Percentiles rank a stretch among this genome's conserved stretches.
These are phyloP conservation scores for Lissonota sp. DNA, from an alignment of 2,888 invertebrate genomes.

Conservation along the genomic window DNA sequence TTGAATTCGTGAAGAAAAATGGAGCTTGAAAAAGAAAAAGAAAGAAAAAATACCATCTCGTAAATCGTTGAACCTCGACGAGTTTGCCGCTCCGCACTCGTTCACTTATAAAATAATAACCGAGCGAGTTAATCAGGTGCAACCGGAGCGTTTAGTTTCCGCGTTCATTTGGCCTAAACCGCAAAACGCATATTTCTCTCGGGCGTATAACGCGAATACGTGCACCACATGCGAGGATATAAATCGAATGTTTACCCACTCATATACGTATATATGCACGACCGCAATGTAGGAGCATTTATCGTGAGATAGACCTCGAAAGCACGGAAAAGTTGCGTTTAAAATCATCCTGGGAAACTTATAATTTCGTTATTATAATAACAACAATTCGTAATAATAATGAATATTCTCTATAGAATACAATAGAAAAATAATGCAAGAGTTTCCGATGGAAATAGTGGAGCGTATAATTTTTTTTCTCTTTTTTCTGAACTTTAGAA, in stretches of 20 bases:
- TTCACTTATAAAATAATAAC: not conserved
- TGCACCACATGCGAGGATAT: too few species aligned
- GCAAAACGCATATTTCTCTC: slow-evolving; percentile 33
- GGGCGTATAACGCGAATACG: too few species aligned
- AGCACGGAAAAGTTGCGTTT: not conserved
- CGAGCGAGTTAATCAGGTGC: slow-evolving; percentile 48
- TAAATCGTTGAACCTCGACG: slow-evolving; percentile 27
- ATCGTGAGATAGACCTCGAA: not conserved
- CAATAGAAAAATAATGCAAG: not conserved
- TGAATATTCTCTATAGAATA: not conserved
- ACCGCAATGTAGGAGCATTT: slow-evolving; percentile 25
- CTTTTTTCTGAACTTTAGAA: slow-evolving; percentile 40
- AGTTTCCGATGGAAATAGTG: not conserved
- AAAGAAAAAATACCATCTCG: not conserved
- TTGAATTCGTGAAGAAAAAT: not conserved
- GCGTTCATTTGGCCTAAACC: slow-evolving; percentile 45
- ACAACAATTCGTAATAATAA: not conserved
- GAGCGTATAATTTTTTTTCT: not conserved
- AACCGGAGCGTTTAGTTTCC: slow-evolving; percentile 51
- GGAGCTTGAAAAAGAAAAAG: not conserved
- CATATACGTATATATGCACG: slow-evolving; percentile 20
- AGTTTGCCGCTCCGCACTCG: not conserved
- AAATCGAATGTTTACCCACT: not conserved
- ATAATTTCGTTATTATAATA: not conserved
- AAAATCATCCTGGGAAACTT: slow-evolving; percentile 22